Base-by-base conservation (phyloP, 1,140 invertebrate genomes). In the Drosophila lowei region DNA sequence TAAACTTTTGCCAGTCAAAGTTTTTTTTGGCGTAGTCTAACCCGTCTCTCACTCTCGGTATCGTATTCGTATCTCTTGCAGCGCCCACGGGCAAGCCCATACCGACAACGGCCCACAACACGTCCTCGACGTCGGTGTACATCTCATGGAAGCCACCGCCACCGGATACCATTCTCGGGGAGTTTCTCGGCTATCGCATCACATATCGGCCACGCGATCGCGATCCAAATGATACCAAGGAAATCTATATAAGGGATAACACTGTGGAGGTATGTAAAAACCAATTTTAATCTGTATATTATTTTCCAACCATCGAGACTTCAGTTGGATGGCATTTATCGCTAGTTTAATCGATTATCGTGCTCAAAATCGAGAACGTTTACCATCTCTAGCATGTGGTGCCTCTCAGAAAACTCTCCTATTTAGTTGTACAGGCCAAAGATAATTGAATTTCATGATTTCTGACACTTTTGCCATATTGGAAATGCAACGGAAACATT, bases 181-280 rank as follows among this genome's bases (percentile, higher is more conserved):
- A 96, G 91, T 96, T 96, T 91, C 92, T 96, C 8, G 95, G 95
- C 59, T 96, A 96, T 91, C 92, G 94, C 65, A 94, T 96, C 56
- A 93, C 94, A 43, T 95, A 95, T 92, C 92, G 93, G 59, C 94
- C 93, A 54, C 92, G 94, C 62, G 94, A 94, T 80, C 92, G 92
- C 76, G 92, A 92, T 65, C 88, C 92, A 18, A 93, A 94, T 52
- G 92, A 93, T 57, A 93, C 93, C 80, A 94, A 95, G 83, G 94
- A 95, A 91, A 94, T 95, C 91, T 95, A 94, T 90, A 94, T 95
- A 85, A 91, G 94, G 34, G 94, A 95, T 90, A 93, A 93, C 50
- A 93, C 93, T 47, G 93, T 94, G 46, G 93, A 94, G 92, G 94
- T 95, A 92, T 4, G 34, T 38, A 38, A 6, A 25, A 0, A 18